Base-by-base conservation (phyloP, 37 sponge, comb jelly and placozoan genomes). In the Dysidea cf. avara region DNA sequence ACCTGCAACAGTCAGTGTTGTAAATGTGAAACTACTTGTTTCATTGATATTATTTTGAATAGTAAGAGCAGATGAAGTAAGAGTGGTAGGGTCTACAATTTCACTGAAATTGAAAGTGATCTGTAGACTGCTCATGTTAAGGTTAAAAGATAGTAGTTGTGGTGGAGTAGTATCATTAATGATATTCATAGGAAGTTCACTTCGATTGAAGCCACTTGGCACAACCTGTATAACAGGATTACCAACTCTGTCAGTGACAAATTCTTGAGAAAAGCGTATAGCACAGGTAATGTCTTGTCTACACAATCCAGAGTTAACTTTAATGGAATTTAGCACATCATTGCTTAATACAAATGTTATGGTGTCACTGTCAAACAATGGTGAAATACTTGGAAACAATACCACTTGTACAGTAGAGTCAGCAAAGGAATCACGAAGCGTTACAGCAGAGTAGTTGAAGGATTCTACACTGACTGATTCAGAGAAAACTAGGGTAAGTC, bases 81-180 rank as follows among this genome's bases (percentile, higher is more conserved):
- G 53, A 22, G 68, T 54, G 14, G 87, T 78, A n/a, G 75, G 26
- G 33, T 87, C 81, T 0, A 95, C 81, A 53, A 90, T 55, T 49
- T 95, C 96, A 81, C 83, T 72, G 40, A 95, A 95, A 43, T 68
- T 58, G 59, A 95, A 79, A 0, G 56, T 43, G 26, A 95, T 39
- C 5, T 5, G 26, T 1, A 70, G 66, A 39, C 58, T 77, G 51
- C 82, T 62, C 82, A 95, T 79, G 77, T 90, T 72, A n/a, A 95
- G 72, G 52, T 62, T 70, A 56, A 51, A 87, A 28, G 78, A 75
- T 11, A 74, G 59, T 26, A 95, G 67, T 22, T 7, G 1, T 54
- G 96, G 96, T 34, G 87, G 86, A 29, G 91, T 90, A 3, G 51
- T 39, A 54, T 95, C 96, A 7, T 78, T 21, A 50, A 37, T 75